These are phyloP conservation scores for Paradisaea rubra DNA, from an alignment of 2,113 vertebrate species.

Conservation along the genomic window DNA sequence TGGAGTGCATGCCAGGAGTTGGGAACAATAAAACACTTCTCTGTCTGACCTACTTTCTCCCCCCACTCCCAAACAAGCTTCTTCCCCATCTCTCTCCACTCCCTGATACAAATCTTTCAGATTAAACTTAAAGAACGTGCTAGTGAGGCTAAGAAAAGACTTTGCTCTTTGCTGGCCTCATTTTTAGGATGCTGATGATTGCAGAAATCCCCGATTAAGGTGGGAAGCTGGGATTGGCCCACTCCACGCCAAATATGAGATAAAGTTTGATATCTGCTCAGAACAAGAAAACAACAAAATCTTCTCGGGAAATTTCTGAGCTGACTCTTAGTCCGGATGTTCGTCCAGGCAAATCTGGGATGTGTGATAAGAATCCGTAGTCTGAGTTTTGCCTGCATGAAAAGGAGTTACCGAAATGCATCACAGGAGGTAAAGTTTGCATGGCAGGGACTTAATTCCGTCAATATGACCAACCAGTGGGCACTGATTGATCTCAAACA, in stretches of 20 bases:
- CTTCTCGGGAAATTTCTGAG: background rate
- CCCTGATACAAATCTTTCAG: background rate
- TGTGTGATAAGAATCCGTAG: background rate
- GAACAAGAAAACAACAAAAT: background rate
- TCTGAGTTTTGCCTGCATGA: background rate
- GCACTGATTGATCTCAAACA: background rate
- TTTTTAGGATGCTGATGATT: background rate
- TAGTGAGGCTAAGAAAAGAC: background rate
- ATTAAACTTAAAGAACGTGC: background rate
- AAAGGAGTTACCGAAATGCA: background rate
- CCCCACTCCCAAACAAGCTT: background rate
- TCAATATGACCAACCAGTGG: background rate
- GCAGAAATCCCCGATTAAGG: background rate
- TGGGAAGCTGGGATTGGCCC: background rate
- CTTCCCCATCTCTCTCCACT: background rate
- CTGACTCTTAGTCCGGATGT: background rate
- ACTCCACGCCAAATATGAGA: background rate
- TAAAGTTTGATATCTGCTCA: background rate
- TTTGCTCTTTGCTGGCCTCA: background rate
- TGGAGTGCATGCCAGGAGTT: background rate
- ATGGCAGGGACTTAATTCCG: background rate
- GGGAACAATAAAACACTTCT: background rate
- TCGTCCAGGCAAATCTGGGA: background rate
- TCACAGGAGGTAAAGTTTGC: background rate
- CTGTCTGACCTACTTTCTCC: background rate